Base-by-base conservation (phyloP, 2,888 invertebrate genomes). In the Pinctada fucata region DNA sequence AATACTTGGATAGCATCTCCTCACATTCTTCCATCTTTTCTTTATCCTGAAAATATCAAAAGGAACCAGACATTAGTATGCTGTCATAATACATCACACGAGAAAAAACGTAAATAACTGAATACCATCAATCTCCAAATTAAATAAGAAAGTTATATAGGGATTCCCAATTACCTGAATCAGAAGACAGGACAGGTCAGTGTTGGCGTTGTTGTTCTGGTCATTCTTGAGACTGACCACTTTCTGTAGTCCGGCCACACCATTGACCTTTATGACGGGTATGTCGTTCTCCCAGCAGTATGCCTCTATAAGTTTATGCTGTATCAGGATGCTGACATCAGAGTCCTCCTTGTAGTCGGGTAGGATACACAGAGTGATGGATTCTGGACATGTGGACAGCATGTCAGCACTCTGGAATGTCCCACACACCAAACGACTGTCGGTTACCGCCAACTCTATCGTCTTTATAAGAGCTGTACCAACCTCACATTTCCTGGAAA, bases 211-310 rank as follows among this genome's bases (percentile, higher is more conserved):
- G 31, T 74, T 74, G 65, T 74, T 74, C 49, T 66, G 65, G 13
- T 74, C 74, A 13, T 45, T 63, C n/a, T 48, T n/a, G 4, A 10
- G 8, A 6, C 13, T 58, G 58, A 74, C 47, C 63, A 74, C 63
- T 6, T 74, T 48, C 8, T 63, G 16, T 13, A 74, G 48, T 50
- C 63, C 63, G 8, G 45, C 66, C 45, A 49, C 74, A 31, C 74
- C 50, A 66, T 74, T 63, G 50, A 91, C 91, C 89, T 89, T 91
- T 3, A 91, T 78, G 49, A 91, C 82, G 13, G 82, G 76, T 76
- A 91, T 91, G 72, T 89, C 89, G 70, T 90, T 89, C 75, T 91
- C 91, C 88, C 88, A 87, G 81, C 91, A 91, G 83, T 90, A 91
- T 1, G 91, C 91, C 69, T 90, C 88, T n/a, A 91, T 88, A 13